Conservation (phyloP, 1,140 invertebrate species). For the Caenorhabditis latens region DNA sequence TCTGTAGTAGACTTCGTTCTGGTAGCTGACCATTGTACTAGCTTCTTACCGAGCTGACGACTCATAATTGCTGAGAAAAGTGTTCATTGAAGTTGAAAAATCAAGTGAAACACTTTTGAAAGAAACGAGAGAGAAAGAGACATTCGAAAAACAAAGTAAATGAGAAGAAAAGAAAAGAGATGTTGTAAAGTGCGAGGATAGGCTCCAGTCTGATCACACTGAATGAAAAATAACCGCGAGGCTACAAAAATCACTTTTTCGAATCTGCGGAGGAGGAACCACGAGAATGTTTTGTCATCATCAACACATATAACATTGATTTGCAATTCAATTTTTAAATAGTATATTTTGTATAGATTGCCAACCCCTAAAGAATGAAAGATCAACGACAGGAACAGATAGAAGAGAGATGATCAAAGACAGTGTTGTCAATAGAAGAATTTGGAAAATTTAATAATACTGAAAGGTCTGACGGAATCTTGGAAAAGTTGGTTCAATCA, state of each 20-base stretch:
- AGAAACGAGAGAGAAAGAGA: neutral
- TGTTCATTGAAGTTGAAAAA: too few species aligned
- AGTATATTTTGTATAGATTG: neutral
- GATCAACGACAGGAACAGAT: too few species aligned
- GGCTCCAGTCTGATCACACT: neutral
- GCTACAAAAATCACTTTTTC: constrained; percentile 26
- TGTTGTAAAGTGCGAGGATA: constrained; percentile 18
- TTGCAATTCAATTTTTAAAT: constrained; percentile 33
- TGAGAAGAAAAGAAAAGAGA: neutral
- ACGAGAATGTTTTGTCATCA: neutral
- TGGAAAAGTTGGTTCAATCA: too few species aligned
- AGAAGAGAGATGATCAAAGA: too few species aligned
- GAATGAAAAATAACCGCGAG: neutral
- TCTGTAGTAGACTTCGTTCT: neutral
- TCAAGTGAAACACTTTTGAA: neutral
- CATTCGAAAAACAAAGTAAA: neutral
- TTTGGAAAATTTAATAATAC: too few species aligned
- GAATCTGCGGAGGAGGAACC: neutral
- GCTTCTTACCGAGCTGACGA: neutral
- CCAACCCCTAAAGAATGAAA: too few species aligned
- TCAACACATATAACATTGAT: neutral
- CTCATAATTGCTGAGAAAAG: neutral
- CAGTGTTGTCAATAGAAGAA: too few species aligned
- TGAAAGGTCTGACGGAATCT: too few species aligned
- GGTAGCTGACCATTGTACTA: neutral